Conservation (phyloP, 1,140 invertebrate genomes). For the Cataglyphis hispanica region DNA sequence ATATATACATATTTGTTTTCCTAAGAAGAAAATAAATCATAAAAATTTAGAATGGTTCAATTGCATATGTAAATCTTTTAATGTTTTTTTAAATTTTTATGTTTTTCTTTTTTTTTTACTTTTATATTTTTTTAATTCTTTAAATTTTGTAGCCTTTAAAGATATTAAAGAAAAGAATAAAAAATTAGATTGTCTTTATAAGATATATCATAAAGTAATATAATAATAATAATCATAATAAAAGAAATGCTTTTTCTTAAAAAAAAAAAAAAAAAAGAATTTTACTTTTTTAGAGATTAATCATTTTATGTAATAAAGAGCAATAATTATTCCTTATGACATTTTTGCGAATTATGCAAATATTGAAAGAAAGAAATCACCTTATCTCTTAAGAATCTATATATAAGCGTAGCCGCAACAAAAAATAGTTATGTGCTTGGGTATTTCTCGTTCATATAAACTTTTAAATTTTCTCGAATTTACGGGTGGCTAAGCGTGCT, state of each 20-base stretch:
- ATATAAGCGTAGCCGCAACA: background rate
- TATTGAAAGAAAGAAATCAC: background rate
- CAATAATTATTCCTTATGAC: background rate
- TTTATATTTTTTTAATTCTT: too few relatives aligned
- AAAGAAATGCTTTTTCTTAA: background rate
- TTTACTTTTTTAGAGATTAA: background rate
- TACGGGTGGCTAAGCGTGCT: slow-evolving; percentile 28
- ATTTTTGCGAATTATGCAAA: background rate
- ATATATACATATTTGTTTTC: too few relatives aligned
- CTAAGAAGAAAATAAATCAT: background rate
- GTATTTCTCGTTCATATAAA: background rate
- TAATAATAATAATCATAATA: background rate
- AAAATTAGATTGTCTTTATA: background rate
- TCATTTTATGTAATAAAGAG: background rate
- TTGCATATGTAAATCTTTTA: background rate
- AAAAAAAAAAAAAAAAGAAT: background rate
- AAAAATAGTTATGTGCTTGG: background rate
- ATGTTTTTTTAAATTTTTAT: too few relatives aligned
- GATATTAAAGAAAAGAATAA: background rate
- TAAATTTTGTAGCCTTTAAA: too few relatives aligned
- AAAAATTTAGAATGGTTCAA: too few relatives aligned
- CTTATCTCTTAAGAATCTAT: background rate
- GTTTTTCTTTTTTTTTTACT: background rate
- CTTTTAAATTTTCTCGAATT: slow-evolving; percentile 47
- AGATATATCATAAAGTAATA: background rate